phyloP scores from a whole-genome alignment of 2,888 invertebrate species.

The Charanyca ferruginea region DNA sequence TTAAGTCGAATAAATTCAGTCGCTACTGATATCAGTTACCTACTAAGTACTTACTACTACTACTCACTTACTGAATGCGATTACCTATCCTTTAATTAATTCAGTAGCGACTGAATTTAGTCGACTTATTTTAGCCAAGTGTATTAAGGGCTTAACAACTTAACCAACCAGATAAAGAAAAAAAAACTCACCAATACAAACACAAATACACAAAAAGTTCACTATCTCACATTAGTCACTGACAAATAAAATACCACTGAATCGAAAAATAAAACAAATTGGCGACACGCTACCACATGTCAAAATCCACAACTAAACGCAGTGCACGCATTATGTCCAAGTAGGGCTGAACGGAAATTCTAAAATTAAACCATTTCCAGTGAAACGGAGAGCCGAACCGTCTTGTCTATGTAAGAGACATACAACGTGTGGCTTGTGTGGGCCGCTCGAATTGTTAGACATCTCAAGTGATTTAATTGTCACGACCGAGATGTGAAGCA shows the following conservation, averaged over 20 bases:
- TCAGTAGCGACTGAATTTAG: too few species aligned
- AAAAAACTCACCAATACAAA: conserved; percentile 59
- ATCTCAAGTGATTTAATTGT: conserved; percentile 88
- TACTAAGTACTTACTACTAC: too few species aligned
- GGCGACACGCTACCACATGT: conserved; percentile 72
- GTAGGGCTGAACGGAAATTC: conserved; percentile 89
- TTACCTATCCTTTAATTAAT: too few species aligned
- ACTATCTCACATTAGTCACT: conserved; percentile 59
- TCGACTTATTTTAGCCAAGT: too few species aligned
- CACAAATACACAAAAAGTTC: conserved; percentile 51
- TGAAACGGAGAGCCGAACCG: conserved; percentile 83
- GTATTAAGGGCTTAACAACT: too few species aligned
- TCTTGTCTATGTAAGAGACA: conserved; percentile 83
- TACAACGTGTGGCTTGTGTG: conserved; percentile 80
- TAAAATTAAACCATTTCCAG: conserved; percentile 89
- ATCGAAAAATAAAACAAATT: conserved; percentile 62
- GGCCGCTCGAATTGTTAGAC: conserved; percentile 79
- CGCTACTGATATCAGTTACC: too few species aligned
- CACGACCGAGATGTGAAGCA: conserved; percentile 74
- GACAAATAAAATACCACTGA: conserved; percentile 64
- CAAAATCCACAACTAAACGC: conserved; percentile 79
- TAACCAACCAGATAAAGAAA: conserved; percentile 3
- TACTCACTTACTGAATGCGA: too few species aligned
- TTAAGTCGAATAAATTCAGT: too few species aligned
- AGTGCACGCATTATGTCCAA: conserved; percentile 86